phyloP scores from a whole-genome alignment of 1,140 invertebrate species.

The Chrysopa pallens region DNA sequence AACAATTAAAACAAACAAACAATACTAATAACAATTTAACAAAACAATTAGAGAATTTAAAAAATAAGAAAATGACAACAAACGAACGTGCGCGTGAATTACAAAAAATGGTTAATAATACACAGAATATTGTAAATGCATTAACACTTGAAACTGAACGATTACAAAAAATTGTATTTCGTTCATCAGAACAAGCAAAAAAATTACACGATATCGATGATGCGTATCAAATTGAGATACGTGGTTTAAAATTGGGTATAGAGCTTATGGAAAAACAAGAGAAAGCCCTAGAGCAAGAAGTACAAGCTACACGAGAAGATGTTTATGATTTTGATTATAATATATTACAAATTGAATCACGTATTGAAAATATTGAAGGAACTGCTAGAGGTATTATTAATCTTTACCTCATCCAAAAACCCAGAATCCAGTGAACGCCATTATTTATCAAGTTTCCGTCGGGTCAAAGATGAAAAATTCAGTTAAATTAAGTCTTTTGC shows the following conservation, averaged over 20 bases:
- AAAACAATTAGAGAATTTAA: constrained; percentile 7
- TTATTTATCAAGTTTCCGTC: no score
- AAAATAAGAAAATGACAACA: constrained; percentile 7
- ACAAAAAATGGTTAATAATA: constrained; percentile 12
- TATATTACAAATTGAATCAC: constrained; percentile 17
- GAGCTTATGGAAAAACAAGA: constrained; percentile 12
- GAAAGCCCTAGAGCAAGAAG: constrained; percentile 13
- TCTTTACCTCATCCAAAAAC: no score
- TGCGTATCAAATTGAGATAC: constrained; percentile 11
- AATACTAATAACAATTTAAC: constrained; percentile 6
- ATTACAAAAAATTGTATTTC: constrained; percentile 11
- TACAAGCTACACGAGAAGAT: constrained; percentile 21
- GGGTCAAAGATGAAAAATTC: no score
- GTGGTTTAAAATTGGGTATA: constrained; percentile 4
- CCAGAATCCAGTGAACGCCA: no score
- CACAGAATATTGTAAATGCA: constrained; percentile 10
- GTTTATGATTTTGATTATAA: constrained; percentile 21
- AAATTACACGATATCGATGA: constrained; percentile 10
- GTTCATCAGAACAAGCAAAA: constrained; percentile 10
- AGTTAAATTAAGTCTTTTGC: no score
- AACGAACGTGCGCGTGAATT: constrained; percentile 11
- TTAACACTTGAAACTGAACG: constrained; percentile 11
- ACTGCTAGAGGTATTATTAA: constrained; percentile 9
- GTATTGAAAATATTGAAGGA: constrained; percentile 16
- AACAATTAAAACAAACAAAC: not conserved